Evolutionary conservation across 2,888 invertebrate genomes (phyloP).

Genomic region (Heliconius cydno): DNA sequence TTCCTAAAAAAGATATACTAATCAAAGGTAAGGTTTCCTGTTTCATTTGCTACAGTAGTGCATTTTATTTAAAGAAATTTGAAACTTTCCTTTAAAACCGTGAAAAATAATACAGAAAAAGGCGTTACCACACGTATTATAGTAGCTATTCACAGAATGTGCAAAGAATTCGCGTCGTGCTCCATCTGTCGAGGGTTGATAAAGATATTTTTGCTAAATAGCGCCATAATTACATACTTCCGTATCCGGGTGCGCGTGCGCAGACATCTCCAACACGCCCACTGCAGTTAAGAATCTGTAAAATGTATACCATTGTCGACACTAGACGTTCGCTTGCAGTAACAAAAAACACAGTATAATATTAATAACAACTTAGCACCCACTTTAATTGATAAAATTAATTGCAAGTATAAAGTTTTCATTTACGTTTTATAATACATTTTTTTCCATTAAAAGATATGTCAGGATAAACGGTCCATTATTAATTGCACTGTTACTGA

Average conservation of each 20-base stretch:
- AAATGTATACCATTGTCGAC: constrained; percentile 63
- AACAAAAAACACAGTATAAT: constrained; percentile 9
- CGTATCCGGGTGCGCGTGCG: constrained; percentile 80
- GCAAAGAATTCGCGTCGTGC: constrained; percentile 67
- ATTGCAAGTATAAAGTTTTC: constrained; percentile 30
- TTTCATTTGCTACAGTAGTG: background rate
- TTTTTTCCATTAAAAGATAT: constrained; percentile 29
- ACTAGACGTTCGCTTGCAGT: constrained; percentile 9
- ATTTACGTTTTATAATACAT: constrained; percentile 23
- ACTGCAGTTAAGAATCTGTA: constrained; percentile 61
- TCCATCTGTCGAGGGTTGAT: constrained; percentile 77
- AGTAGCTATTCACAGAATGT: constrained; percentile 73
- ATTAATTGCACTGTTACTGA: constrained; percentile 24
- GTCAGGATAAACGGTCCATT: constrained; percentile 25
- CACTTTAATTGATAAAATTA: constrained; percentile 29
- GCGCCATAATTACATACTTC: constrained; percentile 77
- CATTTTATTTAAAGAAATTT: constrained; percentile 7
- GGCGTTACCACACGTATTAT: constrained; percentile 67
- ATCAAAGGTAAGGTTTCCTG: background rate
- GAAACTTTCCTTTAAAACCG: background rate
- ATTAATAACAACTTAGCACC: constrained; percentile 33
- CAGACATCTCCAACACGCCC: constrained; percentile 69
- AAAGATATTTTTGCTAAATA: constrained; percentile 82
- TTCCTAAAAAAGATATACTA: background rate
- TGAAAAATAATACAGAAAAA: constrained; percentile 49